Evolutionary conservation across 2,113 vertebrate species (phyloP).

Genomic region (Aplodontia rufa): DNA sequence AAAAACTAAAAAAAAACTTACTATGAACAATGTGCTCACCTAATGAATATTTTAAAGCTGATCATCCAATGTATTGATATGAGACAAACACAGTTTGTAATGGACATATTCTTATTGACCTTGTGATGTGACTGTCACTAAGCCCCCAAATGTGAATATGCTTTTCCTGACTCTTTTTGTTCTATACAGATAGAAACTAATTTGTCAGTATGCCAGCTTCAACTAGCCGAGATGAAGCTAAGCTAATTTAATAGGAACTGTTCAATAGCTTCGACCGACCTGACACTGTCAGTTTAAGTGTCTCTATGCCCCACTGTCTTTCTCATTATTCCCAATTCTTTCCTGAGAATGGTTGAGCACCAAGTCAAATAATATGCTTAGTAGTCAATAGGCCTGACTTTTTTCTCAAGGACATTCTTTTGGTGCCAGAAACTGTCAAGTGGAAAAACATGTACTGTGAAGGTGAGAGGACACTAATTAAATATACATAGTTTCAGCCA

Average conservation of each 20-base stretch:
- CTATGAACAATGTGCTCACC: conserved; percentile 74
- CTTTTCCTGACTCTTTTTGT: conserved; percentile 80
- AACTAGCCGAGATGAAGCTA: conserved; percentile 86
- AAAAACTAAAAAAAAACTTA: conserved; percentile 65
- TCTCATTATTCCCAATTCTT: conserved; percentile 86
- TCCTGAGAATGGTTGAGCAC: conserved; percentile 87
- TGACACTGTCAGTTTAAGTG: conserved; percentile 85
- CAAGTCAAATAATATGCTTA: conserved; percentile 88
- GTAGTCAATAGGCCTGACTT: conserved; percentile 89
- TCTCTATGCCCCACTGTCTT: conserved; percentile 79
- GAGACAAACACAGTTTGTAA: conserved; percentile 69
- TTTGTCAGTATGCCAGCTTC: conserved; percentile 86
- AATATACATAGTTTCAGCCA: conserved; percentile 92
- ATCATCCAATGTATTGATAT: conserved; percentile 73
- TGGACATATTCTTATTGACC: conserved; percentile 84
- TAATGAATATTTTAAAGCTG: conserved; percentile 71
- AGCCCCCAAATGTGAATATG: conserved; percentile 79
- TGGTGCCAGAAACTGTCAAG: conserved; percentile 95
- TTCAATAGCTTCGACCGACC: conserved; percentile 86
- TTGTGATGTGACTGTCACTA: conserved; percentile 82
- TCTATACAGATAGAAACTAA: conserved; percentile 85
- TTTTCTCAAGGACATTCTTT: conserved; percentile 95
- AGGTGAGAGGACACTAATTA: conserved; percentile 98
- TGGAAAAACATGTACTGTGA: conserved; percentile 90
- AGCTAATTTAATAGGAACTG: conserved; percentile 88